Percentiles rank a stretch among this genome's conserved stretches.
Evolutionary conservation across 2,888 invertebrate genomes (phyloP).

Genomic region (Drosophila heteroneura): DNA sequence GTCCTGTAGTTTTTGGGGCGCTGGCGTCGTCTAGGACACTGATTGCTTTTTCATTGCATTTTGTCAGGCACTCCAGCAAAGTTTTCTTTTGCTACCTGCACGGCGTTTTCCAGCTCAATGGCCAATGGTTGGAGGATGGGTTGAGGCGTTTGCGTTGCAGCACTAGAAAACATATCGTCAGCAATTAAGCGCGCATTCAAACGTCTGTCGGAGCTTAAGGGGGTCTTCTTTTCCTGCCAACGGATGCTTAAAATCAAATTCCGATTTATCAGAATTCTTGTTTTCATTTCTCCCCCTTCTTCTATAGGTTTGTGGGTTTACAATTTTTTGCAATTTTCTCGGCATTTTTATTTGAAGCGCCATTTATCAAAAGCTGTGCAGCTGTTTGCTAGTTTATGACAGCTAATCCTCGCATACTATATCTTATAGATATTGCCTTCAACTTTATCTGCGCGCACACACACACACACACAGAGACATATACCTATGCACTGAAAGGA

Average conservation of each 20-base stretch:
- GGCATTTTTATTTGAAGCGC: slow-evolving; percentile 39
- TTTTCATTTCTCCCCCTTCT: slow-evolving; percentile 2
- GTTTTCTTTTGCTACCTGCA: slow-evolving; percentile 59
- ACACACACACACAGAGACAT: slow-evolving; percentile 18
- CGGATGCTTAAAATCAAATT: slow-evolving; percentile 62
- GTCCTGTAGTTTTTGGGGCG: slow-evolving; percentile 48
- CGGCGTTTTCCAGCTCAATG: slow-evolving; percentile 69
- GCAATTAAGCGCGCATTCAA: slow-evolving; percentile 79
- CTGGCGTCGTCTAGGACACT: slow-evolving; percentile 47
- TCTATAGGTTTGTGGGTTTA: slow-evolving; percentile 29
- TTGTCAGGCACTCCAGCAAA: slow-evolving; percentile 58
- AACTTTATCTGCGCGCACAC: slow-evolving; percentile 30
- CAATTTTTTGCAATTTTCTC: slow-evolving; percentile 40
- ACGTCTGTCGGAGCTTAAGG: slow-evolving; percentile 58
- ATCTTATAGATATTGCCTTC: slow-evolving; percentile 67
- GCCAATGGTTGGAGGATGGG: background rate
- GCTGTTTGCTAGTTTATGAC: slow-evolving; percentile 76
- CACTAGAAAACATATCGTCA: slow-evolving; percentile 72
- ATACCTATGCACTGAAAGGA: slow-evolving; percentile 31
- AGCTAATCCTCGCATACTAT: slow-evolving; percentile 57
- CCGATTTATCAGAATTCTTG: slow-evolving; percentile 67
- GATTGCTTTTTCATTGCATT: slow-evolving; percentile 80
- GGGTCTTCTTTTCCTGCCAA: slow-evolving; percentile 17
- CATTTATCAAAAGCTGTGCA: slow-evolving; percentile 71
- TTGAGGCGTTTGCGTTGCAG: background rate